A percentile compares a stretch with the other conserved stretches of the same genome.
phyloP scores from a whole-genome alignment of 2,797 vertebrate species.

The Pangasius djambal region DNA sequence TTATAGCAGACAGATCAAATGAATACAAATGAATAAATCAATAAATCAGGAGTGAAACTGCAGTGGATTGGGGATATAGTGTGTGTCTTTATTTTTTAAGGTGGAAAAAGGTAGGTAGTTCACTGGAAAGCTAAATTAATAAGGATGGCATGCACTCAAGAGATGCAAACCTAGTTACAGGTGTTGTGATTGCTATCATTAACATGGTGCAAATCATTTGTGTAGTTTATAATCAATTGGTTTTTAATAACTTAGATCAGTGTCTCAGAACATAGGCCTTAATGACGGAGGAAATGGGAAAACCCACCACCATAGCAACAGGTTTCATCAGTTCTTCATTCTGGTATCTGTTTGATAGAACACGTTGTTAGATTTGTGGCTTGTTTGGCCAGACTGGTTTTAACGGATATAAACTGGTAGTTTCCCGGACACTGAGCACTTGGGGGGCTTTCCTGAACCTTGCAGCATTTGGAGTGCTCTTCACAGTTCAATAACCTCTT shows the following conservation, averaged over 20 bases:
- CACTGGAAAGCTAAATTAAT: not conserved
- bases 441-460: conserved; percentile 46
- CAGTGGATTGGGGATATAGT: not conserved
- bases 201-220: not conserved
- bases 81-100: not conserved
- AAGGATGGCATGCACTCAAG: not conserved
- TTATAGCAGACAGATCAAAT: not conserved
- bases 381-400: conserved; percentile 21
- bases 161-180: not conserved
- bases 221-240: not conserved
- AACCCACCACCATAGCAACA: not conserved
- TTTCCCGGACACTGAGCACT: conserved; percentile 39
- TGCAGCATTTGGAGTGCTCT: conserved; percentile 46
- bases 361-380: not conserved
- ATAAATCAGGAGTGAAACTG: not conserved
- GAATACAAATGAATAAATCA: not conserved
- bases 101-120: not conserved
- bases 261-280: not conserved
- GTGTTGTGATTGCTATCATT: not conserved
- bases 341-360: not conserved
- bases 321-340: not conserved
- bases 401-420: conserved; percentile 44
- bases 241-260: not conserved
- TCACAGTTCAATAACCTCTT: conserved; percentile 60
- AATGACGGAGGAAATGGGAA: not conserved